Evolutionary conservation across 2,888 invertebrate species (phyloP).

Genomic region (Pimpla rufipes): DNA sequence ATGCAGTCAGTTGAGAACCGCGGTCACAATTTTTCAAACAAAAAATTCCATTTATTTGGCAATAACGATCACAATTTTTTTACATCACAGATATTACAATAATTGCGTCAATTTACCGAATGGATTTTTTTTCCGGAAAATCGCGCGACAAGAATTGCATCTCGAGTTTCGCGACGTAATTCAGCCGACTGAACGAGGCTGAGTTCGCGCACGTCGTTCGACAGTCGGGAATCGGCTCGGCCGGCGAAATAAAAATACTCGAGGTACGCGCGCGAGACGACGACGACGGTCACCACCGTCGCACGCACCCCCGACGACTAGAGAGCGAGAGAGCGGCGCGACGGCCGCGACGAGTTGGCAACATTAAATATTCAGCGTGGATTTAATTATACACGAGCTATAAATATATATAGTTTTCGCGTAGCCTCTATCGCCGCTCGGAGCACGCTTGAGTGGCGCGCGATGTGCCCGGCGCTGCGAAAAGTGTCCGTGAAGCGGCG

Average conservation of each 20-base stretch:
- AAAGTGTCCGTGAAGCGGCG: background rate
- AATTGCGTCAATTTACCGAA: too few relatives aligned
- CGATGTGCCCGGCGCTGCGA: constrained; percentile 6
- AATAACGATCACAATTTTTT: too few relatives aligned
- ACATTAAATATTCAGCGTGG: constrained; percentile 80
- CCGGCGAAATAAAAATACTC: constrained; percentile 41
- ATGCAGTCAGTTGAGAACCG: too few relatives aligned
- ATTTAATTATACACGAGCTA: constrained; percentile 80
- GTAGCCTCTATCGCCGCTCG: constrained; percentile 28
- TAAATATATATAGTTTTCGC: constrained; percentile 65
- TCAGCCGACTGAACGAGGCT: background rate
- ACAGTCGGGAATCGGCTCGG: background rate
- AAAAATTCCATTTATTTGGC: too few relatives aligned
- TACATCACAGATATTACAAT: too few relatives aligned
- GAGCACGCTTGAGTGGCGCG: constrained; percentile 7
- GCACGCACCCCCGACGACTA: constrained; percentile 36
- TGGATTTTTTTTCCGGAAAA: too few relatives aligned
- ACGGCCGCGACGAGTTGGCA: constrained; percentile 73
- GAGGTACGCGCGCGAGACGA: background rate
- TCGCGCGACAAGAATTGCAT: background rate
- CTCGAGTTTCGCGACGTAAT: background rate
- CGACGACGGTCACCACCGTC: constrained; percentile 26
- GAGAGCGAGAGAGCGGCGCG: constrained; percentile 27
- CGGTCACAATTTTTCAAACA: too few relatives aligned
- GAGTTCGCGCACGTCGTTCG: background rate